These are phyloP conservation scores for Orius insidiosus DNA, from an alignment of 1,140 invertebrate genomes.

Conservation along the genomic window DNA sequence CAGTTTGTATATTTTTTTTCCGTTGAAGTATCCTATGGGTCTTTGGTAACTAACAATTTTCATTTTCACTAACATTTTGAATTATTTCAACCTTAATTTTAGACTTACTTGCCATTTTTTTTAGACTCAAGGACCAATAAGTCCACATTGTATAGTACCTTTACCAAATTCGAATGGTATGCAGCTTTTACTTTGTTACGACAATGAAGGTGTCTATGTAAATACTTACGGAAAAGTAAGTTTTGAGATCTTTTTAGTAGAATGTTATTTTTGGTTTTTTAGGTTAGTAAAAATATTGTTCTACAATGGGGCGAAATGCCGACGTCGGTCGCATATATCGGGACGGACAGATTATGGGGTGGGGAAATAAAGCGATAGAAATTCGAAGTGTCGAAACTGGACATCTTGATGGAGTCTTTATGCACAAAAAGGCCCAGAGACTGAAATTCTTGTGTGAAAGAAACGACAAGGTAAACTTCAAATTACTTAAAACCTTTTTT, in stretches of 20 bases:
- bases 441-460: slow-evolving; percentile 98
- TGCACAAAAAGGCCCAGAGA: slow-evolving; percentile 99
- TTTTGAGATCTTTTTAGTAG: background rate
- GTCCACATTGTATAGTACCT: slow-evolving; percentile 96
- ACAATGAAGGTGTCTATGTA: slow-evolving; percentile 99
- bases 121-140: slow-evolving; percentile 85
- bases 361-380: slow-evolving; percentile 99
- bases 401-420: slow-evolving; percentile 97
- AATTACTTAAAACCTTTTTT: background rate
- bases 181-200: slow-evolving; percentile 93
- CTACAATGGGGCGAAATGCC: slow-evolving; percentile 98
- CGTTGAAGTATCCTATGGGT: background rate
- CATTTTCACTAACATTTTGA: no score
- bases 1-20: no score
- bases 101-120: slow-evolving; percentile 24
- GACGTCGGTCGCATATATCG: slow-evolving; percentile 91
- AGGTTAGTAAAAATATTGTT: slow-evolving; percentile 53
- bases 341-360: slow-evolving; percentile 99
- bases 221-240: slow-evolving; percentile 89
- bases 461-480: slow-evolving; percentile 95
- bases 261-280: slow-evolving; percentile 10
- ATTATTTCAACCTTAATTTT: background rate
- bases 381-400: slow-evolving; percentile 90
- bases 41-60: background rate
- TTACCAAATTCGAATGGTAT: slow-evolving; percentile 97